Base-by-base conservation (phyloP, 1,140 invertebrate genomes). In the Bombus waltoni region DNA sequence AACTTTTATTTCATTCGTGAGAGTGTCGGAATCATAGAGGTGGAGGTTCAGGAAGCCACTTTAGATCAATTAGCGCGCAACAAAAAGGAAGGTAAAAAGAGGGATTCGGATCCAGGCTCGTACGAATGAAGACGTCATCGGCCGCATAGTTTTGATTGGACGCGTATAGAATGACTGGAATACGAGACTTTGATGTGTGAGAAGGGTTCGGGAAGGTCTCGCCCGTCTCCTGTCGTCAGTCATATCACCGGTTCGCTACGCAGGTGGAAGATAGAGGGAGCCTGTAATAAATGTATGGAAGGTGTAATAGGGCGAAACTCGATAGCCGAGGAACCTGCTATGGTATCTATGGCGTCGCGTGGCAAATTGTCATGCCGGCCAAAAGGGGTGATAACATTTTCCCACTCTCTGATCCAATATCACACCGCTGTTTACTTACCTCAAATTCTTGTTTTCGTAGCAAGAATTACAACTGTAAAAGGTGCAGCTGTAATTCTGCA, bases 101-200 rank as follows among this genome's bases (percentile, higher is more conserved):
- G 72, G 76, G 68, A 44, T 73, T 68, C 75, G 70, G 59, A 32
- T 32, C 40, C 4, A 1, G 80, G 18, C 85, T 53, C n/a, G 66
- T 70, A 47, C 90, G 86, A 90, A 90, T 90, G 89, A 80, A 90
- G 88, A 90, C 83, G 86, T 90, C 89, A 83, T 89, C 89, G 68
- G 40, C 76, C 76, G 88, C 85, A 86, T 88, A 87, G 85, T 79
- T 90, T 81, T 82, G 89, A 90, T 90, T 78, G 68, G 88, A 44
- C 85, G 62, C 53, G 78, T 35, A 74, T 77, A 79, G 85, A 85
- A 79, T 78, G 86, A 65, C 79, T 81, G 89, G 86, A 90, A 90
- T 62, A 83, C 88, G 88, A 90, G 89, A 90, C 89, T 88, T 88
- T 88, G 89, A 90, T 85, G 88, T 86, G 88, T 70, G 88, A 90